Percentiles rank a stretch among this genome's conserved stretches.
phyloP scores from a whole-genome alignment of 2,113 vertebrate species.

The Tichodroma muraria region DNA sequence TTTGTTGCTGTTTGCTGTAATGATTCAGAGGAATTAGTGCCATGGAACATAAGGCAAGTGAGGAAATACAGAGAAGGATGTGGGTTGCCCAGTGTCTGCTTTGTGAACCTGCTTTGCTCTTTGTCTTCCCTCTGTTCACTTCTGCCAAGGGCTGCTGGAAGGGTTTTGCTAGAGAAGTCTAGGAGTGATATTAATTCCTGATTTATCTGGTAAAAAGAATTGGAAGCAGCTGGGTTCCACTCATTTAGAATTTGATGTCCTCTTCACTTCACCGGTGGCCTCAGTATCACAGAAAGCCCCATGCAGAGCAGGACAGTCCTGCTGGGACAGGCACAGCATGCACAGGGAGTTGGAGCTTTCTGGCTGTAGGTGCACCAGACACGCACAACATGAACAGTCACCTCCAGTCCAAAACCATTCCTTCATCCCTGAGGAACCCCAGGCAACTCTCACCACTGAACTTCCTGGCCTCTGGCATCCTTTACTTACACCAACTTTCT shows the following conservation, averaged over 20 bases:
- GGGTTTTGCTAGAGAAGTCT: not conserved
- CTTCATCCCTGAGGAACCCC: not conserved
- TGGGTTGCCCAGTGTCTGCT: not conserved
- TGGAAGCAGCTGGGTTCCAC: not conserved
- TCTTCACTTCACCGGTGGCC: accelerated
- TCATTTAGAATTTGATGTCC: not conserved
- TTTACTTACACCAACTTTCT: not conserved
- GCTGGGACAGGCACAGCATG: not conserved
- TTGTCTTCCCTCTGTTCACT: not conserved
- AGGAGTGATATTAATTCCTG: not conserved
- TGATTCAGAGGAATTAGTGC: not conserved
- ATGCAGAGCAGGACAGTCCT: not conserved
- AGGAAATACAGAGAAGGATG: not conserved
- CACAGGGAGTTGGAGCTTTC: not conserved
- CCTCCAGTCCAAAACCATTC: accelerated
- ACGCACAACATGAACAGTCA: not conserved
- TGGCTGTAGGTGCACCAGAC: not conserved
- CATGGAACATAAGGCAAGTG: not conserved
- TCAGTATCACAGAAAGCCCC: not conserved
- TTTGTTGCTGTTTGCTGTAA: not conserved
- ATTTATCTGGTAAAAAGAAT: not conserved
- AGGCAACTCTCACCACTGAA: not conserved
- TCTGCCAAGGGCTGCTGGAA: not conserved
- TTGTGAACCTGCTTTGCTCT: not conserved
- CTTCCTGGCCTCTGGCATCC: not conserved